Evolutionary conservation across 2,888 invertebrate genomes (phyloP), one percentile per base, ranked within the genome.

Genomic region (Vanessa cardui): DNA sequence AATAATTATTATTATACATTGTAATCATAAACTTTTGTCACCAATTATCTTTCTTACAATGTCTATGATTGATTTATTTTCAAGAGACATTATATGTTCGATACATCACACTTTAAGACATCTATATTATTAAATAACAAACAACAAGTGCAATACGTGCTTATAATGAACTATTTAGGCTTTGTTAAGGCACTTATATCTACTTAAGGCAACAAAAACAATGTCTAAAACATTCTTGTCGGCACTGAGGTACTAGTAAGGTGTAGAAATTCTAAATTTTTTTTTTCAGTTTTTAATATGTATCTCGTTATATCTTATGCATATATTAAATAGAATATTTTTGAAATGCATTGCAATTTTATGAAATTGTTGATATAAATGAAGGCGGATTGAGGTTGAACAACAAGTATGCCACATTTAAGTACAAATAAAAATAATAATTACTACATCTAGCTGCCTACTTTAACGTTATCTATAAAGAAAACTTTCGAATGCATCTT

Each of bases 141-240:
- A 62, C 64, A 71, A 70, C 68, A 64, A 50, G 69, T 69, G 69
- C 69, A 69, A 69, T 68, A 77, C 64, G 78, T 80, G 79, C 77
- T 77, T 74, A 74, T 68, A 77, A 73, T 79, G 74, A 75, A 79
- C 80, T 64, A 59, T 82, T 73, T 74, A 81, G 75, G 77, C 78
- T 77, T 76, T 77, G 74, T 77, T 79, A 83, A 82, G 81, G 81
- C 89, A 90, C 90, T 89, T 89, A 85, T 15, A 78, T 82, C 84
- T 87, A 86, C 77, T 80, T 73, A 77, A 86, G 87, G 84, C 84
- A 84, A 77, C 69, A 77, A 74, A 73, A 75, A 39, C 18, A 20
- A 16, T 54, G 52, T 54, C 26, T 31, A 16, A 26, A 21, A 16
- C 16, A 16, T 58, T 12, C 44, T 52, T 18, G 44, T 26, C 44